Conservation (phyloP, 2,888 invertebrate species). For the Agrilus mali region DNA sequence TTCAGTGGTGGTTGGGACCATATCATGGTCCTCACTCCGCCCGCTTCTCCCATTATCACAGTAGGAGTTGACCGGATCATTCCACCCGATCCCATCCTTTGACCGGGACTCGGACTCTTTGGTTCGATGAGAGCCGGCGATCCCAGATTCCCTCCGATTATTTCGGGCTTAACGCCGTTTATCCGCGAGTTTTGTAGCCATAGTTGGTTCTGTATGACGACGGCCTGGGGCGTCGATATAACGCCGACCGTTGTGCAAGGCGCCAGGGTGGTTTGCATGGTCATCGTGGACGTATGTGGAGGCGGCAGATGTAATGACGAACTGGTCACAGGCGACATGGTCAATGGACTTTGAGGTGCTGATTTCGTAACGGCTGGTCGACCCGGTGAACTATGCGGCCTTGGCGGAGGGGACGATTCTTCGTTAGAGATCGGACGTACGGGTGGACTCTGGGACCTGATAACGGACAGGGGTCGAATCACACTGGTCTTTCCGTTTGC, state of each 20-base stretch:
- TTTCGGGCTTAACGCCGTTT: slow-evolving; percentile 69
- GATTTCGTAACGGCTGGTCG: slow-evolving; percentile 29
- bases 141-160: slow-evolving; percentile 49
- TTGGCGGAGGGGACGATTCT: slow-evolving; percentile 29
- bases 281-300: slow-evolving; percentile 18
- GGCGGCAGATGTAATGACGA: slow-evolving; percentile 17
- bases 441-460: slow-evolving; percentile 31
- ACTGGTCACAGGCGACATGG: slow-evolving; percentile 18
- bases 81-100: slow-evolving; percentile 19
- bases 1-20: slow-evolving; percentile 48
- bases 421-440: slow-evolving; percentile 26
- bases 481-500: slow-evolving; percentile 24
- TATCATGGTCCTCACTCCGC: slow-evolving; percentile 65
- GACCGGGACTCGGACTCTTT: slow-evolving; percentile 16
- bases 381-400: slow-evolving; percentile 34
- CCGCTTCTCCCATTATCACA: slow-evolving; percentile 88
- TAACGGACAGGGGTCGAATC: slow-evolving; percentile 26
- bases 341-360: slow-evolving; percentile 27
- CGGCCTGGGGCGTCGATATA: slow-evolving; percentile 18
- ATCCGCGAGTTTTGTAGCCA: slow-evolving; percentile 44
- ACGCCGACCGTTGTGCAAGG: slow-evolving; percentile 12
- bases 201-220: slow-evolving; percentile 27
- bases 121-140: slow-evolving; percentile 23
- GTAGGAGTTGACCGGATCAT: slow-evolving; percentile 61
- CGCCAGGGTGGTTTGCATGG: slow-evolving; percentile 8